Conservation (phyloP, 1,140 invertebrate species). For the Drosophila santomea region DNA sequence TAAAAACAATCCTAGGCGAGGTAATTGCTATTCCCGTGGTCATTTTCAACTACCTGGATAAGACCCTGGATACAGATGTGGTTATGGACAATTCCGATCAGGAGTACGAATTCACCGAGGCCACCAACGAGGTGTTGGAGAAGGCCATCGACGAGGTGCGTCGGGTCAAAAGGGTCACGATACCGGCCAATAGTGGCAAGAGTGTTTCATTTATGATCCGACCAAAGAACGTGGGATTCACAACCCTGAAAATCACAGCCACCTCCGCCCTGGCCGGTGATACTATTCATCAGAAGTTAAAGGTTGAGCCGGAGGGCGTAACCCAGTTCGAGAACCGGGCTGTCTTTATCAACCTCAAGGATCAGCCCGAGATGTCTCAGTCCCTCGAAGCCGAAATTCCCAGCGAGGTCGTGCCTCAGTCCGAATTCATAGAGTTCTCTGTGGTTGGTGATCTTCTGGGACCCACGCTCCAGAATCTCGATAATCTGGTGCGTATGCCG, state of each 20-base stretch:
- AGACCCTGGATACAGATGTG: slow-evolving; percentile 91
- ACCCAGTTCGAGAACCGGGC: slow-evolving; percentile 91
- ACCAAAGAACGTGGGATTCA: slow-evolving; percentile 89
- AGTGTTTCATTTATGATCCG: slow-evolving; percentile 93
- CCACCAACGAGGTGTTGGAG: slow-evolving; percentile 86
- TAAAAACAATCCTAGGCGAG: slow-evolving; percentile 51
- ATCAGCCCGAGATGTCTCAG: slow-evolving; percentile 84
- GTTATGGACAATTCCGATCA: slow-evolving; percentile 92
- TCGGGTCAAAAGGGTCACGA: slow-evolving; percentile 87
- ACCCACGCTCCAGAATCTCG: slow-evolving; percentile 90
- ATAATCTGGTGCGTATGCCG: slow-evolving; percentile 92
- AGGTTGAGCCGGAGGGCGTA: slow-evolving; percentile 92
- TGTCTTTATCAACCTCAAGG: slow-evolving; percentile 90
- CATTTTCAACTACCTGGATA: slow-evolving; percentile 85
- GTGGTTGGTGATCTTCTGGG: slow-evolving; percentile 92
- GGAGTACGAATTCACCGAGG: slow-evolving; percentile 91
- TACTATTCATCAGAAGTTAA: slow-evolving; percentile 89
- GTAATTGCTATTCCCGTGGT: slow-evolving; percentile 79
- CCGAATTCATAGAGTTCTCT: slow-evolving; percentile 90
- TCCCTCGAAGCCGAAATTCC: slow-evolving; percentile 90
- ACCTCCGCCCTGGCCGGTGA: slow-evolving; percentile 90
- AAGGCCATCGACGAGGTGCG: slow-evolving; percentile 87
- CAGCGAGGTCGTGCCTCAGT: slow-evolving; percentile 89
- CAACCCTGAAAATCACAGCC: slow-evolving; percentile 91
- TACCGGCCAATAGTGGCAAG: slow-evolving; percentile 89